Percentiles rank a stretch among this genome's conserved stretches.
Conservation (phyloP, 2,888 invertebrate genomes). For the Sesamia inferens region DNA sequence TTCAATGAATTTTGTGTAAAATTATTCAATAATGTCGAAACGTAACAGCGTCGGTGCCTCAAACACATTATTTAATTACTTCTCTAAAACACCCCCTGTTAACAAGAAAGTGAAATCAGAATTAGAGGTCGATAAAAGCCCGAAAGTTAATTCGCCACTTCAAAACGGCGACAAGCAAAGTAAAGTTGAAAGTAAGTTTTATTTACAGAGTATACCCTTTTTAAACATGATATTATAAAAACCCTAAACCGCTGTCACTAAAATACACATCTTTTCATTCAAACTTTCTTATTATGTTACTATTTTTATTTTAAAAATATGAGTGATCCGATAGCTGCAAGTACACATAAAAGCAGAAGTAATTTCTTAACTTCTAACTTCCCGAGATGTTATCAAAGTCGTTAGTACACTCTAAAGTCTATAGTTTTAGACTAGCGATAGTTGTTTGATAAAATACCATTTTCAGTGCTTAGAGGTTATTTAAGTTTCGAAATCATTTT, state of each 20-base stretch:
- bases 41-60: constrained; percentile 83
- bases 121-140: constrained; percentile 64
- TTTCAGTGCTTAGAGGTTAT: neutral
- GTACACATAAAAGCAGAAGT: neutral
- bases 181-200: constrained; percentile 78
- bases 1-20: constrained; percentile 18
- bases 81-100: constrained; percentile 90
- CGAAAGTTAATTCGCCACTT: constrained; percentile 65
- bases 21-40: constrained; percentile 80
- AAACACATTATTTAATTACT: constrained; percentile 93
- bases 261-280: neutral
- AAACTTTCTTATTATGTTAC: neutral
- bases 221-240: neutral
- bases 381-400: neutral
- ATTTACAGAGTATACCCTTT: neutral
- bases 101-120: constrained; percentile 79
- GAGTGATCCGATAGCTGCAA: neutral
- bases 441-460: neutral
- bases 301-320: neutral
- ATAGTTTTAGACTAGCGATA: neutral
- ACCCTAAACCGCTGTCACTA: neutral
- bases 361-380: neutral
- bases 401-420: neutral
- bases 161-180: constrained; percentile 64
- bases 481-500: neutral